Conservation (phyloP, 2,888 invertebrate genomes). For the Apodemia mormo region DNA sequence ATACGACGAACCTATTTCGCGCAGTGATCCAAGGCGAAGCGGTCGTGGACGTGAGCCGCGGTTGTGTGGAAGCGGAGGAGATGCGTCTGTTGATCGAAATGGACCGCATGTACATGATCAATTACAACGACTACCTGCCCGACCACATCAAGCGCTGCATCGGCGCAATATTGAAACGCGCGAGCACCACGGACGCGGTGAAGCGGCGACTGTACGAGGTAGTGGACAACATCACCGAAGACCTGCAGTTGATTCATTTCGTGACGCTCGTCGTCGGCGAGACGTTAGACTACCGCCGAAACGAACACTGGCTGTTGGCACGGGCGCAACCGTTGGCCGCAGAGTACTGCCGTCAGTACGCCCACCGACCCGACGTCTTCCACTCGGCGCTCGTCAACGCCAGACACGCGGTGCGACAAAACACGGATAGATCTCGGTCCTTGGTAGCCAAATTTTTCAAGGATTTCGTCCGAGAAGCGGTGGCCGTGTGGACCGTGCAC, state of each 20-base stretch:
- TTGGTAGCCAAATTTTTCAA: conserved; percentile 8
- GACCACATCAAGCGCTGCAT: conserved; percentile 9
- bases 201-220: conserved; percentile 9
- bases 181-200: neutral
- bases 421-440: too few species aligned
- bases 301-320: conserved; percentile 4
- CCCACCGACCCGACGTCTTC: too few species aligned
- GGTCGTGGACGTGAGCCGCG: conserved; percentile 3
- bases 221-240: conserved; percentile 9
- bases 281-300: neutral
- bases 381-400: too few species aligned
- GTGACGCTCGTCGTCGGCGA: conserved; percentile 1
- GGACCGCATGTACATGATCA: conserved; percentile 10
- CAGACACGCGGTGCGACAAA: too few species aligned
- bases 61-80: conserved; percentile 9
- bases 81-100: conserved; percentile 1
- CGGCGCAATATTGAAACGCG: neutral
- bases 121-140: conserved; percentile 11
- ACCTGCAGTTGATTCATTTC: conserved; percentile 6
- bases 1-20: conserved; percentile 4
- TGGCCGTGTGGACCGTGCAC: conserved; percentile 11
- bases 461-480: conserved; percentile 5
- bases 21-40: conserved; percentile 5
- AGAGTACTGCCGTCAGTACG: neutral
- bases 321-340: conserved; percentile 1